A percentile compares a stretch with the other conserved stretches of the same genome.
phyloP scores from a whole-genome alignment of 2,888 invertebrate species.

The Tetramorium bicarinatum region DNA sequence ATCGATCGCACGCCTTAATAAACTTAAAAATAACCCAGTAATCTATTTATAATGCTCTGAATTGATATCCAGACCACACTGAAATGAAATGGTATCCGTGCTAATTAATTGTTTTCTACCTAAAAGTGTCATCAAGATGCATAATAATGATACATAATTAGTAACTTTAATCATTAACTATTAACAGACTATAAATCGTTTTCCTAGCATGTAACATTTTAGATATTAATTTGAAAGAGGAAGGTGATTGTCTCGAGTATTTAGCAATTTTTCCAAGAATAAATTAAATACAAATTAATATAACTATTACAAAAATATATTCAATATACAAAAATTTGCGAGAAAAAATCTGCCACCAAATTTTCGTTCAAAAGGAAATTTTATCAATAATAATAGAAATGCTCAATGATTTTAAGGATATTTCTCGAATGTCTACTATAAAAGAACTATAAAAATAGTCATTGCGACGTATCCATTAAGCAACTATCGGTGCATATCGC shows the following conservation, averaged over 20 bases:
- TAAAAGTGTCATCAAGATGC: not conserved
- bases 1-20: slow-evolving; percentile 31
- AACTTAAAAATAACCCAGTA: slow-evolving; percentile 47
- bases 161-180: not conserved
- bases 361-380: not conserved
- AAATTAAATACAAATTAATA: not conserved
- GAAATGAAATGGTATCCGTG: slow-evolving; percentile 50
- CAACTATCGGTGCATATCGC: slow-evolving; percentile 55
- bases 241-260: not conserved
- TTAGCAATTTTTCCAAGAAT: not conserved
- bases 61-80: slow-evolving; percentile 42
- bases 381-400: not conserved
- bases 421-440: not conserved
- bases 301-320: not conserved
- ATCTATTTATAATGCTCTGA: slow-evolving; percentile 50
- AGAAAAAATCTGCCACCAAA: not conserved
- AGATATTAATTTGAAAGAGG: not conserved
- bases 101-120: slow-evolving; percentile 23
- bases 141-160: slow-evolving; percentile 17
- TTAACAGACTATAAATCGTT: not conserved
- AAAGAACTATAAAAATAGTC: not conserved
- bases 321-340: not conserved
- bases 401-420: slow-evolving; percentile 12
- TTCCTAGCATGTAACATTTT: not conserved
- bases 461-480: slow-evolving; percentile 44